These are phyloP conservation scores for Trypoxylus dichotomus DNA, from an alignment of 1,140 invertebrate species.

Conservation along the genomic window DNA sequence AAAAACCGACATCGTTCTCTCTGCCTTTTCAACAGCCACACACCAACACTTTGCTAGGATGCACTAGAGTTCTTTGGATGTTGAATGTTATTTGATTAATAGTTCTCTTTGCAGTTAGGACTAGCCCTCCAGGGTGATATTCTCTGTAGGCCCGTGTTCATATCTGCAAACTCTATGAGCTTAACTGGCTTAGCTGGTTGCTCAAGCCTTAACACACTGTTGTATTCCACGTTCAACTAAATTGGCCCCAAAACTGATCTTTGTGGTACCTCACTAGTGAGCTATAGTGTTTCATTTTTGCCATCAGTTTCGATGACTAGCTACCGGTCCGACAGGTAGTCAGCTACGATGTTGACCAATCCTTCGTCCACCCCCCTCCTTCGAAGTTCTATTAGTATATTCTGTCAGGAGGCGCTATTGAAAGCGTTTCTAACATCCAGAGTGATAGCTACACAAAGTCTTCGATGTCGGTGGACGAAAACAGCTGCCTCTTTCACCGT, in stretches of 20 bases:
- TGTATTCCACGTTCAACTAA: constrained; percentile 45
- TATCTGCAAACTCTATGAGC: constrained; percentile 43
- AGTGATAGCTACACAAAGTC: neutral
- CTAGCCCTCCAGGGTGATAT: too few relatives aligned
- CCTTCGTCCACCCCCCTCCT: neutral
- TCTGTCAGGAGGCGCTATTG: neutral
- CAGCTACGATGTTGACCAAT: neutral
- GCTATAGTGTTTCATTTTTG: neutral
- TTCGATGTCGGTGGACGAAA: neutral
- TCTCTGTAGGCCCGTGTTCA: too few relatives aligned
- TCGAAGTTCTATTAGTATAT: neutral
- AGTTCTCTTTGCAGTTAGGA: neutral
- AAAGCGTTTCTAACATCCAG: neutral
- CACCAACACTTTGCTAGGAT: too few relatives aligned
- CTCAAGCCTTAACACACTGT: constrained; percentile 40
- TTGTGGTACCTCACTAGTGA: constrained; percentile 38
- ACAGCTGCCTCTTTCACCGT: neutral
- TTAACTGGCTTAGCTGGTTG: constrained; percentile 32
- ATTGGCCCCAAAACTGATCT: constrained; percentile 44
- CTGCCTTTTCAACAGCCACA: too few relatives aligned
- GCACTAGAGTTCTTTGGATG: too few relatives aligned
- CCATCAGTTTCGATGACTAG: neutral
- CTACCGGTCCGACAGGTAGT: neutral
- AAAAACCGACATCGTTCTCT: too few relatives aligned
- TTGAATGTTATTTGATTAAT: neutral